Conservation (phyloP, 2,797 vertebrate genomes). For the Pterois miles region DNA sequence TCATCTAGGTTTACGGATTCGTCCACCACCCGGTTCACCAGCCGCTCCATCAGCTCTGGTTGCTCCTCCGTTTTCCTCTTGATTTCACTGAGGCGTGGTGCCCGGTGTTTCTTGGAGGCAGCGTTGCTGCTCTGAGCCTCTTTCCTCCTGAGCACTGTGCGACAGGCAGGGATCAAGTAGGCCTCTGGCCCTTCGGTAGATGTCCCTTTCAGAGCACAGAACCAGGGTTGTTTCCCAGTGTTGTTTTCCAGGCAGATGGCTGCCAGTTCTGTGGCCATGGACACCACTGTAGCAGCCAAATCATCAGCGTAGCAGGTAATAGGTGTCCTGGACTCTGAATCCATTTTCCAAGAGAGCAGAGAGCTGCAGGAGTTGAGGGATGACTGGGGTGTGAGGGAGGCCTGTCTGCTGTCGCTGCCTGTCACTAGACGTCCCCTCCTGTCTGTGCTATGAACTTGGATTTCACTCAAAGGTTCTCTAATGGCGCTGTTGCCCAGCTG, state of each 20-base stretch:
- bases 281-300: slow-evolving; percentile 95
- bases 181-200: slow-evolving; percentile 78
- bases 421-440: slow-evolving; percentile 63
- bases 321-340: slow-evolving; percentile 84
- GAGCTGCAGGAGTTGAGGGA: slow-evolving; percentile 79
- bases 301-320: slow-evolving; percentile 96
- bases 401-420: slow-evolving; percentile 76
- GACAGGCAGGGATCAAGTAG: slow-evolving; percentile 86
- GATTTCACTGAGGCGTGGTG: slow-evolving; percentile 97
- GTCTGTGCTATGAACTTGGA: slow-evolving; percentile 61
- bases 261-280: slow-evolving; percentile 98
- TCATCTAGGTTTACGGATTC: slow-evolving; percentile 95
- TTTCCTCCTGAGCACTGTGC: slow-evolving; percentile 89
- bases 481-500: slow-evolving; percentile 52
- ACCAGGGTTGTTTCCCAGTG: slow-evolving; percentile 97
- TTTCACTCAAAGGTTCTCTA: slow-evolving; percentile 78
- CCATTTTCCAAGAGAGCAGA: slow-evolving; percentile 78
- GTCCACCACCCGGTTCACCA: slow-evolving; percentile 97
- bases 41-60: slow-evolving; percentile 95
- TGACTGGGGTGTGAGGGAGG: slow-evolving; percentile 80
- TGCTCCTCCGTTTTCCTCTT: slow-evolving; percentile 98
- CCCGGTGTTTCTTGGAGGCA: slow-evolving; percentile 91
- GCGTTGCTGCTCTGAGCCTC: slow-evolving; percentile 82
- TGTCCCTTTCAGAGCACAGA: slow-evolving; percentile 92
- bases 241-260: slow-evolving; percentile 98